Conservation (phyloP, 2,888 invertebrate genomes). For the Lordiphosa andalusiaca region DNA sequence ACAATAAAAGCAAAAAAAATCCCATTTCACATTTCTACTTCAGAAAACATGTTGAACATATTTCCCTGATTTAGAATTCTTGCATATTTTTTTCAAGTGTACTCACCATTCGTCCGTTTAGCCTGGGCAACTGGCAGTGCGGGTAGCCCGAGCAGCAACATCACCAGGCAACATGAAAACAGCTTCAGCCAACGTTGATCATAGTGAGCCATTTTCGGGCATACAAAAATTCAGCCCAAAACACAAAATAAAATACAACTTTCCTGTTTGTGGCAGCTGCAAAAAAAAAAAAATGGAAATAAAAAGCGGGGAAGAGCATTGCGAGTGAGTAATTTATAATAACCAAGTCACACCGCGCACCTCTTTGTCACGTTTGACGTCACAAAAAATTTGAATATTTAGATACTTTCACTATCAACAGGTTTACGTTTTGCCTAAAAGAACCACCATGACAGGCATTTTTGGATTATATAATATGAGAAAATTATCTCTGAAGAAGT, state of each 20-base stretch:
- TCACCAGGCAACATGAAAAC: conserved; percentile 50
- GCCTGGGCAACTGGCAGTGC: conserved; percentile 49
- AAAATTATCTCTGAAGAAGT: too few relatives aligned
- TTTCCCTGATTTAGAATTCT: too few relatives aligned
- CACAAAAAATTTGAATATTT: conserved; percentile 61
- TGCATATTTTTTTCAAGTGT: not conserved
- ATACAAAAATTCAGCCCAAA: conserved; percentile 33
- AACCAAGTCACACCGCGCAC: conserved; percentile 12
- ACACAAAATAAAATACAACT: conserved; percentile 47
- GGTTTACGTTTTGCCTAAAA: not conserved
- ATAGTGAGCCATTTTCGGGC: conserved; percentile 73
- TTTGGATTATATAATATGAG: too few relatives aligned
- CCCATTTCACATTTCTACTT: too few relatives aligned
- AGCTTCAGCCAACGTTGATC: conserved; percentile 75
- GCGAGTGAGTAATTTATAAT: conserved; percentile 22
- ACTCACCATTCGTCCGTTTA: conserved; percentile 68
- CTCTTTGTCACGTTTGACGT: conserved; percentile 55
- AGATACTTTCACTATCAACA: conserved; percentile 60
- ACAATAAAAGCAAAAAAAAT: too few relatives aligned
- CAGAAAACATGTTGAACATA: too few relatives aligned
- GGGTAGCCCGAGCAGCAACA: conserved; percentile 37
- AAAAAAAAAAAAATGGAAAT: conserved; percentile 52
- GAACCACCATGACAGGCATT: not conserved
- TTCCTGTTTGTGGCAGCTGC: conserved; percentile 63
- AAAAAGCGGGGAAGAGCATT: conserved; percentile 15